Evolutionary conservation across 2,888 invertebrate genomes (phyloP).

Genomic region (Syrphus vitripennis): DNA sequence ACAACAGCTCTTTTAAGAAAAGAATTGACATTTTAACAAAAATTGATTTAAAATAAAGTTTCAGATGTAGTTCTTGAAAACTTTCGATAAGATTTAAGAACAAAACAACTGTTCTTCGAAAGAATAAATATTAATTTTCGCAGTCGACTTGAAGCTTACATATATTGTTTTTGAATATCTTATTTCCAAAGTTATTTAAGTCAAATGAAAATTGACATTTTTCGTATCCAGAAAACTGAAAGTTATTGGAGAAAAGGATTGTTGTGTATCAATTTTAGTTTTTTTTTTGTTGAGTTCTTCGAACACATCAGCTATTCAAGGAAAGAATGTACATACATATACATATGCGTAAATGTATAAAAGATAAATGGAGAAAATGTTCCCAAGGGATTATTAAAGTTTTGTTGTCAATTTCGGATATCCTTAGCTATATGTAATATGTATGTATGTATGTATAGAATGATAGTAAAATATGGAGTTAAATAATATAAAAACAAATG

Average conservation of each 20-base stretch:
- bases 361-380: background rate
- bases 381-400: background rate
- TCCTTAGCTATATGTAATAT: too few relatives aligned
- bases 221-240: background rate
- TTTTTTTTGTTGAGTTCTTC: background rate
- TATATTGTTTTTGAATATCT: background rate
- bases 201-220: background rate
- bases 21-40: background rate
- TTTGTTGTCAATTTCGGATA: slow-evolving; percentile 2
- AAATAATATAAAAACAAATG: background rate
- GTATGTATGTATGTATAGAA: too few relatives aligned
- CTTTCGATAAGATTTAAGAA: background rate
- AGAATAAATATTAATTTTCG: background rate
- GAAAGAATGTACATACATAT: too few relatives aligned
- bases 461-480: background rate
- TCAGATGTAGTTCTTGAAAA: background rate
- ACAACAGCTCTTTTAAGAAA: background rate
- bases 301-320: background rate
- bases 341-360: background rate
- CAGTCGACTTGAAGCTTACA: background rate
- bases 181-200: background rate
- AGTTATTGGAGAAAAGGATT: background rate
- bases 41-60: background rate
- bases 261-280: background rate
- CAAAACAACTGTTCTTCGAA: background rate